Base-by-base conservation (phyloP, 2,113 vertebrate genomes). In the Brachyhypopomus occidentalis region DNA sequence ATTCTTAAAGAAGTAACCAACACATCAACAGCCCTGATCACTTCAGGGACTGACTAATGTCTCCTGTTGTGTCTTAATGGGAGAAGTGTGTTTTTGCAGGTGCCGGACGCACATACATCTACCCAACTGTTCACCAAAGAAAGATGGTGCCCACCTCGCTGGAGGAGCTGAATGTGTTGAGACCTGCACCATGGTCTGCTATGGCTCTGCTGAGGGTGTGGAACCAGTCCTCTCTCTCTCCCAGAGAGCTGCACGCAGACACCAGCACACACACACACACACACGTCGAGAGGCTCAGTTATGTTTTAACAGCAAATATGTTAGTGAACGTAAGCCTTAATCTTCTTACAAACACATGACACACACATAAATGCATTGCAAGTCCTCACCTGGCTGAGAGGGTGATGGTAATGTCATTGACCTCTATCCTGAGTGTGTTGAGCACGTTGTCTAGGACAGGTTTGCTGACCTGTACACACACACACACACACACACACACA, bases 211-310 rank as follows among this genome's bases (percentile, higher is more conserved):
- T 95, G 81, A 99, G 93, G 70, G 95, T 95, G 91, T 93, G 93
- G 86, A 95, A 96, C 98, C 98, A 99, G 86, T 98, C 97, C 5
- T 98, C 97, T 76, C 97, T 94, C 87, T 99, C 98, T 0, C 93
- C 92, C 25, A 94, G 95, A 23, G 97, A 99, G 88, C 98, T 99
- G 91, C 17, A 67, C 79, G 87, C 38, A 45, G 30, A 30, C 30
- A 6, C 41, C 2, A 5, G 41, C 6, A 2, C 41, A 45, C 41
- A 45, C 2, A 45, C 2, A 45, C 41, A 45, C 41, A 75, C 16
- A 64, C 16, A 41, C 0, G 20, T 3, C 4, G 56, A 58, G 56
- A 58, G 56, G 20, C 19, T 19, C 16, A 20, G 56, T 4, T 16
- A 58, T 16, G 14, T 19, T 14, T 58, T 4, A 58, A 58, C 56